Conservation (phyloP, 2,888 invertebrate genomes). For the Lasioglossum leucozonium region DNA sequence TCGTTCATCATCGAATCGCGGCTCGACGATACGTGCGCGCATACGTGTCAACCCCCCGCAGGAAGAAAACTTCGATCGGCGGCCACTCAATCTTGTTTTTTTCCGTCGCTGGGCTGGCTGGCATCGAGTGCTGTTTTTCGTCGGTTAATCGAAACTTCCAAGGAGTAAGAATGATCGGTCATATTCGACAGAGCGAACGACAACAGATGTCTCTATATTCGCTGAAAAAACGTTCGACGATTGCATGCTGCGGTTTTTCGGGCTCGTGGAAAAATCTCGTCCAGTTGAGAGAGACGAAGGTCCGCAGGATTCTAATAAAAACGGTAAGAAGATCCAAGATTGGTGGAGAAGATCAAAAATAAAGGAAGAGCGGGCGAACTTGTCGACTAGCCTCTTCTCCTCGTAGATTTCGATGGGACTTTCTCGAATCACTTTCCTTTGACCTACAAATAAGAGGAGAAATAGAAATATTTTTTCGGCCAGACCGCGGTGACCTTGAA, state of each 20-base stretch:
- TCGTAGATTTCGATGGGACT: too few species aligned
- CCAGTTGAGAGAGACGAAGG: background rate
- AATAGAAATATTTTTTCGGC: too few species aligned
- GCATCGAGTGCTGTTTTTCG: constrained; percentile 41
- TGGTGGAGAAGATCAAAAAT: background rate
- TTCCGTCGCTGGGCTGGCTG: constrained; percentile 20
- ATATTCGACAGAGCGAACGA: constrained; percentile 20
- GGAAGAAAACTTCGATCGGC: constrained; percentile 61
- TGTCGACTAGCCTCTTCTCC: background rate
- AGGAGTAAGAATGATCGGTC: constrained; percentile 29
- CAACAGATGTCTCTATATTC: constrained; percentile 6
- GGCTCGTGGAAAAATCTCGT: background rate
- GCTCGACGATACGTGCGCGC: constrained; percentile 38
- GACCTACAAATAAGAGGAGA: too few species aligned
- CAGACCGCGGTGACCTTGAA: too few species aligned
- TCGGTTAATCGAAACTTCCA: constrained; percentile 39
- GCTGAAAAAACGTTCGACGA: constrained; percentile 19
- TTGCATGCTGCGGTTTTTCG: background rate
- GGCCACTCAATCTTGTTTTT: constrained; percentile 65
- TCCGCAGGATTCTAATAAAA: background rate
- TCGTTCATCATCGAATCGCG: constrained; percentile 71
- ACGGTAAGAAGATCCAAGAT: background rate
- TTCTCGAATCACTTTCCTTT: too few species aligned
- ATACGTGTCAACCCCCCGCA: constrained; percentile 45
- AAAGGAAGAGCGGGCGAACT: background rate